These are phyloP conservation scores for Apocrypta bakeri DNA, from an alignment of 1,140 invertebrate species.

Conservation along the genomic window DNA sequence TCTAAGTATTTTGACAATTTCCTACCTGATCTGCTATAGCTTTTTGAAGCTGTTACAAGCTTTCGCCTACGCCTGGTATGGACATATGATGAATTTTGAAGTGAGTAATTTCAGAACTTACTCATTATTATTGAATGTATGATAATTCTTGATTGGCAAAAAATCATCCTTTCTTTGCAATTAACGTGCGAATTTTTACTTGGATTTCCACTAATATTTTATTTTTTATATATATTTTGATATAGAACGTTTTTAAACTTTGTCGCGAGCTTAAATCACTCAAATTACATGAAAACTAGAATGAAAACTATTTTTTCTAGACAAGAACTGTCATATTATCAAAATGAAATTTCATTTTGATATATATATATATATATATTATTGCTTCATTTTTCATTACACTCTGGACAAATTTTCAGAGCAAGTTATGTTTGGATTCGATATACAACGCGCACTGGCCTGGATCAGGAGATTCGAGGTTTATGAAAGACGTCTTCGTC, in stretches of 20 bases:
- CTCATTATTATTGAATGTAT: too few species aligned
- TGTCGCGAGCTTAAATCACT: too few species aligned
- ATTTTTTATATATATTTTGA: too few species aligned
- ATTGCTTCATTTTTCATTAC: neutral
- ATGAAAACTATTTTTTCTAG: too few species aligned
- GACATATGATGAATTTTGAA: conserved; percentile 17
- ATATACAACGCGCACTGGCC: conserved; percentile 27
- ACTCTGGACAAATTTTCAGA: conserved; percentile 8
- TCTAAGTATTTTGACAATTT: conserved; percentile 8
- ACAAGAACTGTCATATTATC: too few species aligned
- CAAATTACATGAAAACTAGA: too few species aligned
- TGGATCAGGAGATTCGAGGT: neutral
- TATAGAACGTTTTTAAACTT: too few species aligned
- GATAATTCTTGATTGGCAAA: too few species aligned
- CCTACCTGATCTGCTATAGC: conserved; percentile 13
- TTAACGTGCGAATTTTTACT: too few species aligned
- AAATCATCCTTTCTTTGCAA: too few species aligned
- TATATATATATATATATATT: too few species aligned
- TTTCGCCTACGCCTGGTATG: conserved; percentile 39
- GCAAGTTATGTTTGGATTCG: conserved; percentile 16
- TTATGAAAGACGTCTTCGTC: conserved; percentile 40
- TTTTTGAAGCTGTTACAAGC: conserved; percentile 31
- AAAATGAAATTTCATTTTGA: neutral
- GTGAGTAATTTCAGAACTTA: neutral
- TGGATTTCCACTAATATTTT: too few species aligned